A percentile compares a stretch with the other conserved stretches of the same genome.
Conservation (phyloP, 2,113 vertebrate genomes). For the Mustela lutreola region DNA sequence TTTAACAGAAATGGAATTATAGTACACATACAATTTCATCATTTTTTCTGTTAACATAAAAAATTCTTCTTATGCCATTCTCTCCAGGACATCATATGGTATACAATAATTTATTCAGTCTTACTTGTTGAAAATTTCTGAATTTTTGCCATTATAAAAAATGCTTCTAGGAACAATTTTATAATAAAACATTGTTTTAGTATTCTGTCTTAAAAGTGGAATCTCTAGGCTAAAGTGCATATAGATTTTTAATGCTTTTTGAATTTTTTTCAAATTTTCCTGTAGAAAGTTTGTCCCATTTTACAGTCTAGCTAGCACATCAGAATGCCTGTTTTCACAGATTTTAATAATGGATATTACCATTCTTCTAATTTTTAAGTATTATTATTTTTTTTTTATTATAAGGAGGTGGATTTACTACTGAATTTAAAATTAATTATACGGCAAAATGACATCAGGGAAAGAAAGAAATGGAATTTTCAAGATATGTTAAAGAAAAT, state of each 20-base stretch:
- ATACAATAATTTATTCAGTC: not conserved
- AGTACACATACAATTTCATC: not conserved
- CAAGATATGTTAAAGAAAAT: not conserved
- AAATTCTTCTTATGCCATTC: not conserved
- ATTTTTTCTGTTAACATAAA: not conserved
- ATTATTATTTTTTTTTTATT: not conserved
- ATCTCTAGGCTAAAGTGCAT: not conserved
- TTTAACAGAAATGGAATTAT: slow-evolving; percentile 23
- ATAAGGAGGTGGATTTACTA: not conserved
- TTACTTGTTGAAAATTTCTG: not conserved
- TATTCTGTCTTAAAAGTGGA: not conserved
- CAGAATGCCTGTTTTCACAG: not conserved
- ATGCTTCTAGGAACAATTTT: not conserved
- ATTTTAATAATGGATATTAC: not conserved
- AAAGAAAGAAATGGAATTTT: not conserved
- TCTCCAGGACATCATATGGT: not conserved
- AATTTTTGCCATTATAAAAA: not conserved
- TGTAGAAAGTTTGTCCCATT: not conserved
- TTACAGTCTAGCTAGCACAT: not conserved
- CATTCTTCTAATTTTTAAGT: not conserved
- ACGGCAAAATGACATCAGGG: not conserved
- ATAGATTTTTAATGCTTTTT: not conserved
- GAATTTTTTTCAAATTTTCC: not conserved
- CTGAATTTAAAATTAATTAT: not conserved
- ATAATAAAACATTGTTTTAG: not conserved